phyloP scores from a whole-genome alignment of 2,888 invertebrate genomes.

The Tricholauxania praeusta region DNA sequence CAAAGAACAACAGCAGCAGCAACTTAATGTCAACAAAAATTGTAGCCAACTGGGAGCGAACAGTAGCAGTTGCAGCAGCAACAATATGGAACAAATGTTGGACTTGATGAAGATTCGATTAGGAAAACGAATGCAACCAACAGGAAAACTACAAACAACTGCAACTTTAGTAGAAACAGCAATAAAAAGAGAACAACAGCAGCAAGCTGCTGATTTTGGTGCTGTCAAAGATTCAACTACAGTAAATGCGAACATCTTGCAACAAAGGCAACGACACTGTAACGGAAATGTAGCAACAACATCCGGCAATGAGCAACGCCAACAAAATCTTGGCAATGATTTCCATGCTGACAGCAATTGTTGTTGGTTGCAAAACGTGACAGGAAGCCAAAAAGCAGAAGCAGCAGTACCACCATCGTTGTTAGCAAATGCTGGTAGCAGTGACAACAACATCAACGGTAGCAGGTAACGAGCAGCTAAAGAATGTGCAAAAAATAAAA shows the following conservation, averaged over 20 bases:
- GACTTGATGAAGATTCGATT: constrained; percentile 13
- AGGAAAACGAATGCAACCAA: background rate
- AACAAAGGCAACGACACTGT: background rate
- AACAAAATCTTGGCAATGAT: constrained; percentile 10
- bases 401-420: background rate
- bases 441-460: background rate
- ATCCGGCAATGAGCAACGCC: background rate
- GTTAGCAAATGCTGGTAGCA: too few species aligned
- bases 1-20: constrained; percentile 5
- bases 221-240: background rate
- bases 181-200: background rate
- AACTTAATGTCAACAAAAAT: constrained; percentile 33
- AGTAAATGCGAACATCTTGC: background rate
- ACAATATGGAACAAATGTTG: constrained; percentile 24
- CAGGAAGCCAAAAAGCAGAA: background rate
- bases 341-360: constrained; percentile 7
- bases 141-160: background rate
- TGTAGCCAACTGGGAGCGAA: constrained; percentile 32
- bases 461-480: background rate
- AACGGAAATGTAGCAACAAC: constrained; percentile 15
- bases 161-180: background rate
- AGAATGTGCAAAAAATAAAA: background rate
- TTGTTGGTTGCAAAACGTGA: constrained; percentile 2
- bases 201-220: background rate
- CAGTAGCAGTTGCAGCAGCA: constrained; percentile 38